These are phyloP conservation scores for Sibirionetta formosa DNA, from an alignment of 2,797 vertebrate species.

Conservation along the genomic window DNA sequence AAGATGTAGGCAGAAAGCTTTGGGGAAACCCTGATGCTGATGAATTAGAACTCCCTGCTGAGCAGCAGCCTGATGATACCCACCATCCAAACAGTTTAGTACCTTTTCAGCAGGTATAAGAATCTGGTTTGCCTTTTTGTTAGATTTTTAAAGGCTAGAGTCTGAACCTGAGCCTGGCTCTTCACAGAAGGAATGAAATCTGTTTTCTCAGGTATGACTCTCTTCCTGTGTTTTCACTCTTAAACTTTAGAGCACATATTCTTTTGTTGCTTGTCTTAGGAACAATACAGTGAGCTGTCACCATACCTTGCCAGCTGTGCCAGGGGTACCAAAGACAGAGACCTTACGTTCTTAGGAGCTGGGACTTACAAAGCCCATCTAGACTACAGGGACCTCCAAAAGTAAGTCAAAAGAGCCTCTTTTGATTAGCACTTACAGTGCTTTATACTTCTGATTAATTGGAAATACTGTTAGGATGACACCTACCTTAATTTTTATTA, in stretches of 20 bases:
- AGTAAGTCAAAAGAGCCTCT: neutral
- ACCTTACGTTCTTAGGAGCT: neutral
- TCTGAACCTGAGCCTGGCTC: neutral
- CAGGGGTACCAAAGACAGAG: neutral
- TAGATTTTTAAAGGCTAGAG: neutral
- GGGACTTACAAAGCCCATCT: neutral
- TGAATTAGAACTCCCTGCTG: slow-evolving; percentile 68
- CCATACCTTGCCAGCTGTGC: fast-evolving
- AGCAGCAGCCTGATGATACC: slow-evolving; percentile 55
- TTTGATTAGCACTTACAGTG: neutral
- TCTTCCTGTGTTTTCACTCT: neutral
- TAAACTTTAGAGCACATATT: neutral
- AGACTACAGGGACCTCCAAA: neutral
- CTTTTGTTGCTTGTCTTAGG: neutral
- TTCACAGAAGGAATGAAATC: neutral
- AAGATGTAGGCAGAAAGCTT: slow-evolving; percentile 48
- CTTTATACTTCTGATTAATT: neutral
- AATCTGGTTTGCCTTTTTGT: slow-evolving; percentile 29
- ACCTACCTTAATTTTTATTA: neutral
- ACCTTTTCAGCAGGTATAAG: slow-evolving; percentile 34
- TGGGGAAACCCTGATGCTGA: slow-evolving; percentile 60
- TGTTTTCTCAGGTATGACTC: neutral
- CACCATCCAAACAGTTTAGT: slow-evolving; percentile 45
- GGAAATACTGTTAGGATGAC: neutral
- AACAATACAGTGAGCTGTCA: neutral